Percentiles rank a stretch among this genome's conserved stretches.
Conservation (phyloP, 2,888 invertebrate genomes). For the Choreutis nemorana region DNA sequence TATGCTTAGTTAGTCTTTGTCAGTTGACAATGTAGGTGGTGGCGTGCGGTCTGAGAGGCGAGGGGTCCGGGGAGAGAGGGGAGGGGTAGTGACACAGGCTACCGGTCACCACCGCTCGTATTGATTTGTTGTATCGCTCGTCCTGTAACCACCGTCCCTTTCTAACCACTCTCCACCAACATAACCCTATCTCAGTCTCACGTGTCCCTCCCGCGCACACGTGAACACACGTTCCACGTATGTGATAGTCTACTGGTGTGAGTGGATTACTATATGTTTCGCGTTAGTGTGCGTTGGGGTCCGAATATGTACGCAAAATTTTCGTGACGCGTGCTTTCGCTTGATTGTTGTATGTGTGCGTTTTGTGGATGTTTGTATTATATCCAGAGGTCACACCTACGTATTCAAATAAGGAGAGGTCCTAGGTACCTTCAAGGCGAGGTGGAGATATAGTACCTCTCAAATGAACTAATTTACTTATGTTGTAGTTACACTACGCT, state of each 20-base stretch:
- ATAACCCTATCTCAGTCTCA: conserved; percentile 26
- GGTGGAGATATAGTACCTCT: too few species aligned
- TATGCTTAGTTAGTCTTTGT: conserved; percentile 34
- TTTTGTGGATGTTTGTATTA: conserved; percentile 10
- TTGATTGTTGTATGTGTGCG: conserved; percentile 9
- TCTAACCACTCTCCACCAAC: conserved; percentile 26
- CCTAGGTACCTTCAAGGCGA: too few species aligned
- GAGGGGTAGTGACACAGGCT: conserved; percentile 62
- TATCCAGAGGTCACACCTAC: conserved; percentile 16
- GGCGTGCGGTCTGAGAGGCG: conserved; percentile 52
- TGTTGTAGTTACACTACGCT: too few species aligned
- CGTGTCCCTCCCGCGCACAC: conserved; percentile 46
- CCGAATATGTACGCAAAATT: conserved; percentile 46
- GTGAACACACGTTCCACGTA: conserved; percentile 45
- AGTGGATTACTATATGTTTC: conserved; percentile 30
- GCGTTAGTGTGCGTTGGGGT: conserved; percentile 47
- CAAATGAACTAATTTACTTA: too few species aligned
- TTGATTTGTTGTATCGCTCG: conserved; percentile 69
- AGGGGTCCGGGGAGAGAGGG: conserved; percentile 22
- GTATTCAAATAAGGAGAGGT: too few species aligned
- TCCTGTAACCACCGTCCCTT: conserved; percentile 57
- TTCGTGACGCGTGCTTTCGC: conserved; percentile 27
- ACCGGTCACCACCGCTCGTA: conserved; percentile 68
- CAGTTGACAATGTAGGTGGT: conserved; percentile 60
- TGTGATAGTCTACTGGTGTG: conserved; percentile 22